Percentiles rank a stretch among this genome's conserved stretches.
Conservation (phyloP, 2,888 invertebrate species). For the Synanthedon myopaeformis region DNA sequence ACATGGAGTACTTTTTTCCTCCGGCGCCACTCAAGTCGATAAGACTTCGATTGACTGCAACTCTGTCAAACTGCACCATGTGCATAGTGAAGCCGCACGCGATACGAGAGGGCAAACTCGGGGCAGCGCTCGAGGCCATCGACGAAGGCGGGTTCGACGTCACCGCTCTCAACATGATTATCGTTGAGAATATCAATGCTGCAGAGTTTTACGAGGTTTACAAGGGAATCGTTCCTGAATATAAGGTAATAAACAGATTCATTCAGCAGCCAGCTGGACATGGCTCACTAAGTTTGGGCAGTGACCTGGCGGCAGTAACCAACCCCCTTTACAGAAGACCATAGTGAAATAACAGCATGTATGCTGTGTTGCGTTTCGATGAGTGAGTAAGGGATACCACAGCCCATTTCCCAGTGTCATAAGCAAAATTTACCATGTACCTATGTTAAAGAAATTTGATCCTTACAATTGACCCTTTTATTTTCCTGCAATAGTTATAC, state of each 20-base stretch:
- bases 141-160: constrained; percentile 82
- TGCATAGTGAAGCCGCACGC: constrained; percentile 93
- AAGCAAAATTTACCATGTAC: too few relatives aligned
- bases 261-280: too few relatives aligned
- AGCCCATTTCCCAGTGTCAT: too few relatives aligned
- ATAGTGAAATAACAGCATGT: too few relatives aligned
- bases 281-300: too few relatives aligned
- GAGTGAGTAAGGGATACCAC: too few relatives aligned
- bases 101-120: constrained; percentile 79
- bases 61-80: constrained; percentile 77
- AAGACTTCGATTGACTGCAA: constrained; percentile 64
- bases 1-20: constrained; percentile 75
- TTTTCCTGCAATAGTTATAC: too few relatives aligned
- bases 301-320: too few relatives aligned
- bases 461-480: too few relatives aligned
- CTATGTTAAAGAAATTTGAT: too few relatives aligned
- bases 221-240: constrained; percentile 86
- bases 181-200: constrained; percentile 83
- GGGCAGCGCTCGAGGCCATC: constrained; percentile 77
- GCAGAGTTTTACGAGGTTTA: constrained; percentile 95
- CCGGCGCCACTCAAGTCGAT: constrained; percentile 35
- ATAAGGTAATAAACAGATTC: constrained; percentile 57
- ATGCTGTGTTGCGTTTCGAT: too few relatives aligned
- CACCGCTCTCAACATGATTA: constrained; percentile 83
- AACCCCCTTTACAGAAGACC: too few relatives aligned